Evolutionary conservation across 2,113 vertebrate species (phyloP).

Genomic region (Mesoclemmys tuberculata): DNA sequence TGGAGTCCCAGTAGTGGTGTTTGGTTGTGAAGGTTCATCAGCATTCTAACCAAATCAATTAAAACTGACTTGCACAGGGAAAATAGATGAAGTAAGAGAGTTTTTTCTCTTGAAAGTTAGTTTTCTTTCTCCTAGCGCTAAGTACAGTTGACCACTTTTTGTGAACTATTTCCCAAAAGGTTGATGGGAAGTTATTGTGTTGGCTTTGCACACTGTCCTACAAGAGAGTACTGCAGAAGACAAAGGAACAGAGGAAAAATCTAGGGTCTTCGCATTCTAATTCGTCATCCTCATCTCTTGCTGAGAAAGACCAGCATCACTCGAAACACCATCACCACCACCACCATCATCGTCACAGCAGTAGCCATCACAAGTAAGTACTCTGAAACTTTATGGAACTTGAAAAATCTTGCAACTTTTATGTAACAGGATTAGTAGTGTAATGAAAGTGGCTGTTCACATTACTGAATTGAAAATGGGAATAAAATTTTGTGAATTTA

Average conservation of each 20-base stretch:
- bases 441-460: neutral
- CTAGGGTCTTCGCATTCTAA: slow-evolving; percentile 94
- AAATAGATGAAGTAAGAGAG: neutral
- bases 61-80: neutral
- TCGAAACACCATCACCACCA: slow-evolving; percentile 91
- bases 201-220: slow-evolving; percentile 99
- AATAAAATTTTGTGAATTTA: neutral
- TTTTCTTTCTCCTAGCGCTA: slow-evolving; percentile 6
- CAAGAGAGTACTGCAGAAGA: slow-evolving; percentile 97
- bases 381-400: neutral
- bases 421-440: neutral
- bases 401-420: neutral
- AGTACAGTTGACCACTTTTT: neutral
- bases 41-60: neutral
- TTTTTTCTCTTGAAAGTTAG: neutral
- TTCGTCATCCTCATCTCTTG: slow-evolving; percentile 89
- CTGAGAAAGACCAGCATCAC: slow-evolving; percentile 95
- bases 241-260: slow-evolving; percentile 97
- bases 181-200: slow-evolving; percentile 97
- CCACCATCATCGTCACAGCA: slow-evolving; percentile 90
- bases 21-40: neutral
- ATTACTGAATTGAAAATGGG: neutral
- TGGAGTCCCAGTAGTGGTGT: neutral
- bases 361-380: slow-evolving; percentile 92
- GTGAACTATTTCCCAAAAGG: slow-evolving; percentile 80